Conservation (phyloP, 2,113 vertebrate species). For the Capricornis sumatraensis region DNA sequence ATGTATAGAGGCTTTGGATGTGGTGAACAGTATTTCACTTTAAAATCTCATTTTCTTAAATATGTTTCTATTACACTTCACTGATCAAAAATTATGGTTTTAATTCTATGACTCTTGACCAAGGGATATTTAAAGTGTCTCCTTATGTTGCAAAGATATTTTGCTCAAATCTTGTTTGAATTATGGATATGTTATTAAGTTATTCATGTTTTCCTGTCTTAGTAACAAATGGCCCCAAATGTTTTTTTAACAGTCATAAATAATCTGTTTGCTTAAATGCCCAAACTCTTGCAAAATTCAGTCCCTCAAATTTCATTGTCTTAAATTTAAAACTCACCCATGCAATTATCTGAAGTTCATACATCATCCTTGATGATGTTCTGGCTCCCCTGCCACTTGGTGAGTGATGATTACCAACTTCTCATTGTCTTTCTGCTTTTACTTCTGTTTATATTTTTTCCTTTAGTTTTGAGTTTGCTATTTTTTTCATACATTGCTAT, state of each 20-base stretch:
- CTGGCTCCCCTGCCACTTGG: neutral
- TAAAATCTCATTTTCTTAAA: slow-evolving; percentile 32
- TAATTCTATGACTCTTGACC: slow-evolving; percentile 21
- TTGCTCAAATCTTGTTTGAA: slow-evolving; percentile 22
- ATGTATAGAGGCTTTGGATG: neutral
- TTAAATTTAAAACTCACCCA: slow-evolving; percentile 37
- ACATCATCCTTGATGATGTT: neutral
- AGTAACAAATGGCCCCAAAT: slow-evolving; percentile 50
- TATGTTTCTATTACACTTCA: slow-evolving; percentile 22
- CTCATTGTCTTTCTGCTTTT: neutral
- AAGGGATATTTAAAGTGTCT: slow-evolving; percentile 39
- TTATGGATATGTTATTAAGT: slow-evolving; percentile 52
- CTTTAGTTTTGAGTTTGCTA: neutral
- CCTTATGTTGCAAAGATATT: slow-evolving; percentile 18
- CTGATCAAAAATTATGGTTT: slow-evolving; percentile 26
- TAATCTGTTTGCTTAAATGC: slow-evolving; percentile 37
- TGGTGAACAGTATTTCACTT: neutral
- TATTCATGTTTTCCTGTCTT: slow-evolving; percentile 51
- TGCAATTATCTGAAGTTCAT: slow-evolving; percentile 19
- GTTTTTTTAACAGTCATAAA: slow-evolving; percentile 54
- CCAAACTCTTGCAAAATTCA: slow-evolving; percentile 36
- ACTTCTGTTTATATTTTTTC: neutral
- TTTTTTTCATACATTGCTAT: neutral
- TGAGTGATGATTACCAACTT: slow-evolving; percentile 28
- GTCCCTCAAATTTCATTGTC: slow-evolving; percentile 1